phyloP scores from a whole-genome alignment of 2,113 vertebrate genomes.

The pig (Sus scrofa) region DNA sequence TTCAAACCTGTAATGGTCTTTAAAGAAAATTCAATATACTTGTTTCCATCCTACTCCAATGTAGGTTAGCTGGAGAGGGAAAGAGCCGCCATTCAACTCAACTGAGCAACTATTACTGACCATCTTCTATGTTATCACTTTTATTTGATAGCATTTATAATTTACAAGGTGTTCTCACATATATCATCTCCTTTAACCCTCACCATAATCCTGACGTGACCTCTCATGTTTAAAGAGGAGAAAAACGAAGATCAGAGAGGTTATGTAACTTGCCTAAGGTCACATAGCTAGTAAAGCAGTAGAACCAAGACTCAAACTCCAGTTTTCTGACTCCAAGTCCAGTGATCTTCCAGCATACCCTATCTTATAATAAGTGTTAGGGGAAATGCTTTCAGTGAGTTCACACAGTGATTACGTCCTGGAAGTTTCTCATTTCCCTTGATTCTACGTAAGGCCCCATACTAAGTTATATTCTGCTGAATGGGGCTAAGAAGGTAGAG shows the following conservation, averaged over 20 bases:
- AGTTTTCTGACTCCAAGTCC: background rate
- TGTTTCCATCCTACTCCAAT: background rate
- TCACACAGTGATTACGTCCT: background rate
- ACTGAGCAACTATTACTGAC: background rate
- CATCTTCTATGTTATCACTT: background rate
- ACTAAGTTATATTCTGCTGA: background rate
- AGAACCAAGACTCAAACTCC: conserved; percentile 9
- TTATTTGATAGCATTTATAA: background rate
- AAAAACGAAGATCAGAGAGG: background rate
- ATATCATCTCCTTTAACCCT: conserved; percentile 18
- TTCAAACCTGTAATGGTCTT: background rate
- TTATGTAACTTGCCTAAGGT: background rate
- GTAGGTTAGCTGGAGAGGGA: background rate
- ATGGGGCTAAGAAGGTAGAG: background rate
- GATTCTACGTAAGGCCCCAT: background rate
- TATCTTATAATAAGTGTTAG: background rate
- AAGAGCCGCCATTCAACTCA: background rate
- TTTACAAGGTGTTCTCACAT: background rate
- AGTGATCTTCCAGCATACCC: background rate
- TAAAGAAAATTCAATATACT: background rate
- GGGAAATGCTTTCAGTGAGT: background rate
- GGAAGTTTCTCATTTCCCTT: background rate
- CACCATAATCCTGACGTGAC: background rate
- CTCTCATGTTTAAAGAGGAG: background rate
- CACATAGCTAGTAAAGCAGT: background rate